Evolutionary conservation across 2,888 invertebrate species (phyloP).

Genomic region (Nemotelus pantherinus): DNA sequence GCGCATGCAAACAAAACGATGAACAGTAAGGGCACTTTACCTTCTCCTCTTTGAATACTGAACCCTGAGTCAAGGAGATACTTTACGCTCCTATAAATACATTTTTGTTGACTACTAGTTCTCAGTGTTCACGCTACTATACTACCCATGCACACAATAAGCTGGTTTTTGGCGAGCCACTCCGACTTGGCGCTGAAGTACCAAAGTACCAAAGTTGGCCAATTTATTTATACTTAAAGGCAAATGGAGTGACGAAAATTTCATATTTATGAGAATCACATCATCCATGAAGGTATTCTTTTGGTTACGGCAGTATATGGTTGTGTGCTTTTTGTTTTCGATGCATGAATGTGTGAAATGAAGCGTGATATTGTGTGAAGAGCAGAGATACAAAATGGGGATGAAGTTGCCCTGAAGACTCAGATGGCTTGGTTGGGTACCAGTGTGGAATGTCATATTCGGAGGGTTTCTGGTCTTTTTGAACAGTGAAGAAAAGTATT

Average conservation of each 20-base stretch:
- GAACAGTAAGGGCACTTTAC: too few species aligned
- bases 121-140: background rate
- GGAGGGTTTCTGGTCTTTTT: too few species aligned
- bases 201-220: constrained; percentile 39
- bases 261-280: constrained; percentile 41
- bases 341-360: background rate
- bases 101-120: background rate
- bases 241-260: constrained; percentile 41
- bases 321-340: too few species aligned
- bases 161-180: background rate
- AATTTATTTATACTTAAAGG: constrained; percentile 35
- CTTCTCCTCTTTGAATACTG: background rate
- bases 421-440: too few species aligned
- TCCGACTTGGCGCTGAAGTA: constrained; percentile 6
- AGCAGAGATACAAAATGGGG: background rate
- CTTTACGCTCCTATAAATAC: background rate
- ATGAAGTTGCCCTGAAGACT: background rate
- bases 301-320: too few species aligned
- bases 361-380: background rate
- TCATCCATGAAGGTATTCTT: background rate
- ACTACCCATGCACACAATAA: background rate
- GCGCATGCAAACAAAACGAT: background rate
- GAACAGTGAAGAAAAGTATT: too few species aligned
- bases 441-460: too few species aligned
- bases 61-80: background rate